A percentile compares a stretch with the other conserved stretches of the same genome.
Conservation (phyloP, 2,113 vertebrate species). For the Hystrix brachyura region DNA sequence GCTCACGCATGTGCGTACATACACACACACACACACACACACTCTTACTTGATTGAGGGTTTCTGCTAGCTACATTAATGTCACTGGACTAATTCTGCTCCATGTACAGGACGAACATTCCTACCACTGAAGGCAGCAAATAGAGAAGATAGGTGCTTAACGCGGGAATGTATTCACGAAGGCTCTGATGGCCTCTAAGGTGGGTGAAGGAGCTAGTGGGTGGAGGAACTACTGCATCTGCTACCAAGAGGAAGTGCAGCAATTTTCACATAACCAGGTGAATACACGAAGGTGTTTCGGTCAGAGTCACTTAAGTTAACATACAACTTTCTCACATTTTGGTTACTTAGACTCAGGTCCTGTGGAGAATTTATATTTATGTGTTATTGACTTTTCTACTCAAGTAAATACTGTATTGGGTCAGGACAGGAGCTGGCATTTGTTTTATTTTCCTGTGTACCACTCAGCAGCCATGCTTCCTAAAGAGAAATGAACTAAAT, state of each 20-base stretch:
- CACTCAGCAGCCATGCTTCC: neutral
- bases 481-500: constrained; percentile 55
- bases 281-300: neutral
- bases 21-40: neutral
- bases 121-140: neutral
- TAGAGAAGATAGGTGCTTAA: neutral
- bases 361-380: neutral
- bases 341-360: neutral
- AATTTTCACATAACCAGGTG: neutral
- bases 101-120: neutral
- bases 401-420: neutral
- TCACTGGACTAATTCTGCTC: neutral
- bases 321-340: neutral
- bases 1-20: too few relatives aligned
- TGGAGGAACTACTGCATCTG: neutral
- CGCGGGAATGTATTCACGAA: neutral
- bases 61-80: neutral
- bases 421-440: neutral
- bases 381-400: neutral
- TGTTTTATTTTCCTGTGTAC: constrained; percentile 30
- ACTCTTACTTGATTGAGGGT: neutral
- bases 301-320: neutral
- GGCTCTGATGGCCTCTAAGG: neutral
- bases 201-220: neutral
- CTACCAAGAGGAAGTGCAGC: neutral